These are phyloP conservation scores for Hydrolagus affinis DNA, from an alignment of 2,113 vertebrate species.

Conservation along the genomic window DNA sequence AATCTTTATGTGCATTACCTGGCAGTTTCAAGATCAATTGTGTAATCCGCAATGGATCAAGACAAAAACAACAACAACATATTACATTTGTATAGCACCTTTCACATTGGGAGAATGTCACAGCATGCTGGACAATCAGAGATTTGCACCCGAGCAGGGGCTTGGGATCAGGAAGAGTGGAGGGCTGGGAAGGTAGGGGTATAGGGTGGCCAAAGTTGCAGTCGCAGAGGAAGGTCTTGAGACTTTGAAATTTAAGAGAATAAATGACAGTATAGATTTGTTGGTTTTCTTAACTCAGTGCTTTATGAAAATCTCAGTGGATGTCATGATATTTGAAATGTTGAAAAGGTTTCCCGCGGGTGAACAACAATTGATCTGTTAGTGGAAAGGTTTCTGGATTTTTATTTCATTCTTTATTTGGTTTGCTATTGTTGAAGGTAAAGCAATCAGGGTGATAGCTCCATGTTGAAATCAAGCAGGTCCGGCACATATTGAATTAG, in stretches of 20 bases:
- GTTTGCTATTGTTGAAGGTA: too few relatives aligned
- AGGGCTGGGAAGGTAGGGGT: too few relatives aligned
- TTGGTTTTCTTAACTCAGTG: background rate
- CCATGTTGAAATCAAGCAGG: too few relatives aligned
- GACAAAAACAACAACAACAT: background rate
- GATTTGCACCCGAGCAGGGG: too few relatives aligned
- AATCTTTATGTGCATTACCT: background rate
- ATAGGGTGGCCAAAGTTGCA: too few relatives aligned
- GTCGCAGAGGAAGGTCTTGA: background rate
- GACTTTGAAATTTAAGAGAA: background rate
- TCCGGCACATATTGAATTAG: too few relatives aligned
- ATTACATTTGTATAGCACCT: background rate
- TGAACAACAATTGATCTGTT: background rate
- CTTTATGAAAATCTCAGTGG: background rate
- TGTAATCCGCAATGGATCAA: background rate
- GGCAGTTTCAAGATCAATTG: background rate
- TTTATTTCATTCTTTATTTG: background rate
- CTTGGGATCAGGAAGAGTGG: too few relatives aligned
- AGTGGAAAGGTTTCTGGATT: background rate
- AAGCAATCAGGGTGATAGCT: too few relatives aligned
- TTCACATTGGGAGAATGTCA: too few relatives aligned
- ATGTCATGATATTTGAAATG: background rate
- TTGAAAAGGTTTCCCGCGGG: background rate
- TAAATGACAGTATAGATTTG: background rate
- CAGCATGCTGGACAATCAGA: too few relatives aligned